Evolutionary conservation across 2,888 invertebrate genomes (phyloP).

Genomic region (Lamellibrachia columna): DNA sequence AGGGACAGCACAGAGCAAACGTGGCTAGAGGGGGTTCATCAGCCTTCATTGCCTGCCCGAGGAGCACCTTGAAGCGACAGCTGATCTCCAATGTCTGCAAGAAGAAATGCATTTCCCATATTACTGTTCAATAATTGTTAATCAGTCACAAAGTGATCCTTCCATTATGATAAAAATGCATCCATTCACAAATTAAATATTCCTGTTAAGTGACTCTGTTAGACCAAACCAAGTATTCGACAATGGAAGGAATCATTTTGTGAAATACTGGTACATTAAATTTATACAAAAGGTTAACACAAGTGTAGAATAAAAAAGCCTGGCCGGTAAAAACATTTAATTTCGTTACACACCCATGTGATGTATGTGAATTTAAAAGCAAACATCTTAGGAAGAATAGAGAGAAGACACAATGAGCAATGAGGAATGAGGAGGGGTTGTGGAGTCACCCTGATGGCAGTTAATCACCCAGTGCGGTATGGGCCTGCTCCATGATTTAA

Average conservation of each 20-base stretch:
- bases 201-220: background rate
- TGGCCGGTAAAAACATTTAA: background rate
- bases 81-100: conserved; percentile 94
- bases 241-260: background rate
- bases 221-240: background rate
- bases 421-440: background rate
- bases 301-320: background rate
- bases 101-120: background rate
- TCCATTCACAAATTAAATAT: too few relatives aligned
- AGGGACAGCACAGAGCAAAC: conserved; percentile 98
- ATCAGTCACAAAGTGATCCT: too few relatives aligned
- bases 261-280: background rate
- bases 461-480: background rate
- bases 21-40: conserved; percentile 84
- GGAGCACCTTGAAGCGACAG: conserved; percentile 93
- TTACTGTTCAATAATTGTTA: too few relatives aligned
- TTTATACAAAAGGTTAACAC: background rate
- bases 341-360: background rate
- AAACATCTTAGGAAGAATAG: background rate
- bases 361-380: background rate
- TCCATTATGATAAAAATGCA: too few relatives aligned
- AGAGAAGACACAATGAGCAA: background rate
- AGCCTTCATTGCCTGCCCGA: conserved; percentile 71
- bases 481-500: background rate
- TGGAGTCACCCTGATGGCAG: background rate